Base-by-base conservation (phyloP, 2,888 invertebrate genomes). In the Metacarcinus magister region DNA sequence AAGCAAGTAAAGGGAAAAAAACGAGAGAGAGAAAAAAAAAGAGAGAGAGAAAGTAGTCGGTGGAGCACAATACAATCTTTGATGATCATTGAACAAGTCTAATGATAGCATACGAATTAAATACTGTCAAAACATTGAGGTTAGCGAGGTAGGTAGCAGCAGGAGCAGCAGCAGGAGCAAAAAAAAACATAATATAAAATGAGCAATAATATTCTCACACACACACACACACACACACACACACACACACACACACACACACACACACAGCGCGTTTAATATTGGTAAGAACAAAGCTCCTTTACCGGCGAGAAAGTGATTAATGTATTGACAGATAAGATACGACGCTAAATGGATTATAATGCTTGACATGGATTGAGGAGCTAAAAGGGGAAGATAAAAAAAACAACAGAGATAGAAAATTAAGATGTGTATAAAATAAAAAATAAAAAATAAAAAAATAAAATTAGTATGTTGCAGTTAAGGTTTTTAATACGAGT, bases 181-280 rank as follows among this genome's bases (percentile, higher is more conserved):
- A n/a, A n/a, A n/a, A n/a, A n/a, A n/a, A n/a, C n/a, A n/a, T n/a
- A n/a, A n/a, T n/a, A n/a, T n/a, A n/a, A n/a, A n/a, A n/a, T n/a
- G n/a, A n/a, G n/a, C n/a, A n/a, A n/a, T 67, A n/a, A 16, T 4
- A 75, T 28, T 13, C 10, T 82, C 28, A 28, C 28, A 82, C 23
- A 82, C 82, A 82, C 28, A 82, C 82, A 82, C 82, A 82, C 82
- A 23, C 82, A 82, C 82, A 82, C 82, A 82, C 23, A 82, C 82
- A 82, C 82, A 82, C 28, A 82, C 82, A 82, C n/a, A 87, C 87
- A 5, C 87, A 87, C 87, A 87, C 28, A 87, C 87, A 39, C 32
- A 87, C 28, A 10, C 32, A 87, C 10, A 87, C 87, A 16, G 32
- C 54, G 54, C 54, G 16, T 54, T 10, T 54, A 54, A 13, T 54